Evolutionary conservation across 2,888 invertebrate genomes (phyloP).

Genomic region (Lasioglossum calceatum): DNA sequence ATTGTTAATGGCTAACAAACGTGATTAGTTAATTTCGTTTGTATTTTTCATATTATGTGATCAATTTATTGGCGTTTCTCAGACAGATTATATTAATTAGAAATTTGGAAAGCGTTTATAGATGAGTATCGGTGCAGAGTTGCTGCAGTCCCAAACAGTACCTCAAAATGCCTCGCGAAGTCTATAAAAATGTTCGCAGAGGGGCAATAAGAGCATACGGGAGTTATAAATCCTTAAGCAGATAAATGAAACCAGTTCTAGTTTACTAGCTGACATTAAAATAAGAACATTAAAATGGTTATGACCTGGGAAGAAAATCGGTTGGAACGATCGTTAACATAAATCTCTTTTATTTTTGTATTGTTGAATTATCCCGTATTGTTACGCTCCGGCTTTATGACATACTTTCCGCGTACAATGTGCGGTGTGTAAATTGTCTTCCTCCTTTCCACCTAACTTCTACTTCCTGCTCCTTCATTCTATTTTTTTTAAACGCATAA

Average conservation of each 20-base stretch:
- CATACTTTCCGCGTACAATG: conserved; percentile 7
- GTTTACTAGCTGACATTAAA: conserved; percentile 8
- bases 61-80: not conserved
- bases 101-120: not conserved
- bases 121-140: not conserved
- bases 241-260: conserved; percentile 1
- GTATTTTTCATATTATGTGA: not conserved
- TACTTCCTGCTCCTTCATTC: not conserved
- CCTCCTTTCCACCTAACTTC: not conserved
- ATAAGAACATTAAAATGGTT: conserved; percentile 14
- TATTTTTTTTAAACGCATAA: not conserved
- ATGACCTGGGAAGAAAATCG: not conserved
- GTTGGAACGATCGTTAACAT: conserved; percentile 18
- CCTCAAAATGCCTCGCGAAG: not conserved
- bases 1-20: not conserved
- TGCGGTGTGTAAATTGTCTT: not conserved
- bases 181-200: not conserved
- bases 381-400: not conserved
- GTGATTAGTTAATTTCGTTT: not conserved
- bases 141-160: not conserved
- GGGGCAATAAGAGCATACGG: not conserved
- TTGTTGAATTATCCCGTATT: conserved; percentile 5
- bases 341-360: conserved; percentile 15
- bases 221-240: not conserved
- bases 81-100: not conserved